Evolutionary conservation across 2,113 vertebrate genomes (phyloP).

Genomic region (Myotis davidii): DNA sequence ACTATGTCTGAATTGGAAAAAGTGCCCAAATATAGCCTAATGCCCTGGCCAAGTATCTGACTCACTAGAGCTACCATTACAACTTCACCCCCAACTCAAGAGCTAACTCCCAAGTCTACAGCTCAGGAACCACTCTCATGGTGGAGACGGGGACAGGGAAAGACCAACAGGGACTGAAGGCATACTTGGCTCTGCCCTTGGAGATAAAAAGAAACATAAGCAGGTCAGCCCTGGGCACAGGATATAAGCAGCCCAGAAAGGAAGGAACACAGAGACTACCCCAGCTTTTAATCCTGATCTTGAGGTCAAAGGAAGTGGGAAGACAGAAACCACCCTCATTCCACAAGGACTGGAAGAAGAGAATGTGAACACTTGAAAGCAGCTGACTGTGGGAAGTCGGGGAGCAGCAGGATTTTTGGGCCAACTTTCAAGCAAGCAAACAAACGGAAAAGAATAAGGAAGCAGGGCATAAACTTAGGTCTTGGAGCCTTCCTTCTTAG

Average conservation of each 20-base stretch:
- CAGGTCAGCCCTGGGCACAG: slow-evolving; percentile 40
- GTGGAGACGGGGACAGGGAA: not conserved
- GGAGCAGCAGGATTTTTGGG: slow-evolving; percentile 54
- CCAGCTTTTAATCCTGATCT: slow-evolving; percentile 54
- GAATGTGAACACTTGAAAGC: slow-evolving; percentile 57
- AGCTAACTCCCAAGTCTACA: slow-evolving; percentile 51
- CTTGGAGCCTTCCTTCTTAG: slow-evolving; percentile 51
- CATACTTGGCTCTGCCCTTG: slow-evolving; percentile 34
- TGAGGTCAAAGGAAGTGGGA: slow-evolving; percentile 58
- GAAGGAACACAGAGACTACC: slow-evolving; percentile 36
- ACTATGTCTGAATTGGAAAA: slow-evolving; percentile 13
- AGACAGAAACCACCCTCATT: slow-evolving; percentile 66
- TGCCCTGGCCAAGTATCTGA: not conserved
- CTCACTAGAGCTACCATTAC: not conserved
- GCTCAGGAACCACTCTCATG: slow-evolving; percentile 49
- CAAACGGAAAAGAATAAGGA: slow-evolving; percentile 68
- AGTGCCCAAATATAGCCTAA: not conserved
- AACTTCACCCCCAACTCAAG: slow-evolving; percentile 40
- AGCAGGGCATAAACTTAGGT: slow-evolving; percentile 49
- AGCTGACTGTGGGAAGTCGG: slow-evolving; percentile 2
- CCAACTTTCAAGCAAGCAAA: slow-evolving; percentile 58
- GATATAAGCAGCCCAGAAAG: slow-evolving; percentile 64
- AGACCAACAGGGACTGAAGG: slow-evolving; percentile 64
- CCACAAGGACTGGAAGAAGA: slow-evolving; percentile 67
- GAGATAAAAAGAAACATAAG: slow-evolving; percentile 63